Evolutionary conservation across 2,113 vertebrate species (phyloP).

Genomic region (Odobenus rosmarus): DNA sequence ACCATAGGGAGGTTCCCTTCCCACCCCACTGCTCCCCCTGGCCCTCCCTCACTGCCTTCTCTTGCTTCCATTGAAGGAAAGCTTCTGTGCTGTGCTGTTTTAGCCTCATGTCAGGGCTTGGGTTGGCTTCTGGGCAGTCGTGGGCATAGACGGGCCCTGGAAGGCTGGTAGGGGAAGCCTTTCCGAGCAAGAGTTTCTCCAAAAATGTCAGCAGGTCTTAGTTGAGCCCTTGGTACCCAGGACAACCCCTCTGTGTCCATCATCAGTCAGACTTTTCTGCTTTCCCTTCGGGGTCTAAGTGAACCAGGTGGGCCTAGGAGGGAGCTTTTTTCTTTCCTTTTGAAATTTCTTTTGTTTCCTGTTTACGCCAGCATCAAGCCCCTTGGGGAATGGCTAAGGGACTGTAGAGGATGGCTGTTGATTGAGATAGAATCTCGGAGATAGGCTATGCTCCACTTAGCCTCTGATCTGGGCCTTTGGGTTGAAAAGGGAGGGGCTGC

Average conservation of each 20-base stretch:
- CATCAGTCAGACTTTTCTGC: neutral
- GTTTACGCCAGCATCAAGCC: conserved; percentile 52
- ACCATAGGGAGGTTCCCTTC: neutral
- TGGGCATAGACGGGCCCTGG: neutral
- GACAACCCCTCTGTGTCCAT: neutral
- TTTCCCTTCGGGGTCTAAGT: neutral
- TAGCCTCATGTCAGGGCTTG: neutral
- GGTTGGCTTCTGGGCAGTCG: neutral
- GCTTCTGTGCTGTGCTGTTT: neutral
- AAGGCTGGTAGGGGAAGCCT: neutral
- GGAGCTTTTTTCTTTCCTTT: neutral
- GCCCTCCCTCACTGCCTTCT: neutral
- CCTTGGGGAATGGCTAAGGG: conserved; percentile 23
- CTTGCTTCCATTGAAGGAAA: neutral
- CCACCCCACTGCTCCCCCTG: neutral
- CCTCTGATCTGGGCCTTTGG: neutral
- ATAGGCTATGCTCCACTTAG: neutral
- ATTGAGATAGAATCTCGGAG: neutral
- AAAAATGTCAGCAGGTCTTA: neutral
- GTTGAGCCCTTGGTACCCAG: neutral
- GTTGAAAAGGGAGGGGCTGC: neutral
- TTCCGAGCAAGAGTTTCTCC: neutral
- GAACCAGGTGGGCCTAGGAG: neutral
- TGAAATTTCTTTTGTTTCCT: conserved; percentile 61
- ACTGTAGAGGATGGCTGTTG: conserved; percentile 19